Percentiles rank a stretch among this genome's conserved stretches.
Evolutionary conservation across 2,888 invertebrate species (phyloP).

Genomic region (Nomada fucata): DNA sequence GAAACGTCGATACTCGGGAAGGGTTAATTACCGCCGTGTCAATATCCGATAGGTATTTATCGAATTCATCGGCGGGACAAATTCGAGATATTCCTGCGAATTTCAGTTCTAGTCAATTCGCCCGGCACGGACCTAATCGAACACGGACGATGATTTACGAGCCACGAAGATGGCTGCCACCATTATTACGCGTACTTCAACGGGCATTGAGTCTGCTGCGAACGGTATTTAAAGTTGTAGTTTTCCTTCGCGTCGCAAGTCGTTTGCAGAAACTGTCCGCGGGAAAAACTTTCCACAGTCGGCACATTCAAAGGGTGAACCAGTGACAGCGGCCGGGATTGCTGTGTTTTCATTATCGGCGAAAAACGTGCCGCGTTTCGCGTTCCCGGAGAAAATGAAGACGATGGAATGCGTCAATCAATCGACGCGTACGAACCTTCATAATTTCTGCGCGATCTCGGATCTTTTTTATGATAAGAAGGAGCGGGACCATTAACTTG

Average conservation of each 20-base stretch:
- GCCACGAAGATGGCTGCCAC: background rate
- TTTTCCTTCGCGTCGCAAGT: slow-evolving; percentile 60
- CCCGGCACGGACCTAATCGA: background rate
- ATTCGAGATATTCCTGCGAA: slow-evolving; percentile 36
- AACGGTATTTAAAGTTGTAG: background rate
- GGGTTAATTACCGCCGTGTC: slow-evolving; percentile 45
- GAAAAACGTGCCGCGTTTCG: slow-evolving; percentile 64
- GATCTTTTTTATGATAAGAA: slow-evolving; percentile 24
- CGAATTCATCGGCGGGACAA: slow-evolving; percentile 36
- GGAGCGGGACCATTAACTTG: slow-evolving; percentile 30
- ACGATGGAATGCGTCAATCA: slow-evolving; percentile 62
- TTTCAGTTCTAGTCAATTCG: slow-evolving; percentile 35
- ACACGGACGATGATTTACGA: background rate
- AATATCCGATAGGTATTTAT: slow-evolving; percentile 47
- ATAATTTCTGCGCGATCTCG: slow-evolving; percentile 29
- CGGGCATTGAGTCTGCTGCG: background rate
- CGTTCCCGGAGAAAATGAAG: slow-evolving; percentile 59
- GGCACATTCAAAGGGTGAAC: slow-evolving; percentile 74
- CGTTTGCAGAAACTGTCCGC: slow-evolving; percentile 67
- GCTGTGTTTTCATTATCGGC: slow-evolving; percentile 73
- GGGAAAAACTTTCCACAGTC: slow-evolving; percentile 45
- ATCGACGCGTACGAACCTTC: slow-evolving; percentile 57
- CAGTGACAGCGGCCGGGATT: slow-evolving; percentile 58
- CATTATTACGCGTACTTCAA: background rate
- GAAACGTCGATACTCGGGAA: slow-evolving; percentile 13